Evolutionary conservation across 2,797 vertebrate species (phyloP).

Genomic region (Cheirogaleus major): DNA sequence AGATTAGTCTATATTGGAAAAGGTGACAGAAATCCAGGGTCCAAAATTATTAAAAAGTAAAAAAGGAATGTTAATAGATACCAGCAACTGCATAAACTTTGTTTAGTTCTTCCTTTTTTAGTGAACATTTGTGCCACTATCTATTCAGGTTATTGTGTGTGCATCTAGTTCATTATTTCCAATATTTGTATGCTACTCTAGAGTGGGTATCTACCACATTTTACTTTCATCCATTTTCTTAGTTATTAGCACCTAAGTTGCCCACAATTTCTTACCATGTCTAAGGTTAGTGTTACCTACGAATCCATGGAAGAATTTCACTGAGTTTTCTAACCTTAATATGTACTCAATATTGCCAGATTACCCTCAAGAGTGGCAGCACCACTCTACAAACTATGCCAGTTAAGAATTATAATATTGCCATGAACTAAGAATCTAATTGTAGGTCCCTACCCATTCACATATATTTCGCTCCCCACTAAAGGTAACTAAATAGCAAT

Average conservation of each 20-base stretch:
- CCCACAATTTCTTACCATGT: neutral
- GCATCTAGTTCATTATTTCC: neutral
- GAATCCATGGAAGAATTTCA: neutral
- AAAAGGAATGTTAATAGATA: neutral
- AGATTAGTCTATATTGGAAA: neutral
- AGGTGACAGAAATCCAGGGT: neutral
- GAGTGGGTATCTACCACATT: neutral
- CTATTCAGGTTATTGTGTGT: neutral
- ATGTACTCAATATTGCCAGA: neutral
- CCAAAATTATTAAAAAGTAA: neutral
- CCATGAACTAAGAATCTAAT: neutral
- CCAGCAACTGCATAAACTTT: neutral
- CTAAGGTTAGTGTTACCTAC: neutral
- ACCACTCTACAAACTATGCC: neutral
- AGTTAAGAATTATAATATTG: neutral
- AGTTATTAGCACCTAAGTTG: neutral
- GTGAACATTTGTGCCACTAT: neutral
- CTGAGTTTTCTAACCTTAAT: neutral
- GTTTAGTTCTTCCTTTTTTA: neutral
- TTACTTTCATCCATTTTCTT: neutral
- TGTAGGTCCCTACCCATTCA: neutral
- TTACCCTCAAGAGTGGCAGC: neutral
- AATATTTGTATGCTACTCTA: neutral
- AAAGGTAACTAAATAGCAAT: neutral
- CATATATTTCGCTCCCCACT: neutral